phyloP scores from a whole-genome alignment of 2,113 vertebrate species.

The Ageneiosus marmoratus region DNA sequence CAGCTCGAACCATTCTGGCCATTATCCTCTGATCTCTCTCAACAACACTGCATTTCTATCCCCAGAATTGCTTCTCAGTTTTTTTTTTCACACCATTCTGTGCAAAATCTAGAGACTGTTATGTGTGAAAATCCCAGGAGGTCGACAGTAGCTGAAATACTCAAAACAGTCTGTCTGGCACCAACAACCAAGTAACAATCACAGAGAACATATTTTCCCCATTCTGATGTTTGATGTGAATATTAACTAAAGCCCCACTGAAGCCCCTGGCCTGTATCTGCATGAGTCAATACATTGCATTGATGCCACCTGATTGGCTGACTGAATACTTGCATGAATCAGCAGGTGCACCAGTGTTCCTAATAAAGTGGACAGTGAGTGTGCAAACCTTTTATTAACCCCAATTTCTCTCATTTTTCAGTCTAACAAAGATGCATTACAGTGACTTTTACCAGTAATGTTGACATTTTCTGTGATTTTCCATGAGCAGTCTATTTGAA shows the following conservation, averaged over 20 bases:
- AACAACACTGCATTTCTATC: not conserved
- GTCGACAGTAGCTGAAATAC: not conserved
- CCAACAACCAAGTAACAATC: not conserved
- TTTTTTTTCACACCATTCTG: no score
- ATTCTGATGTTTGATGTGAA: not conserved
- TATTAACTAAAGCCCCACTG: not conserved
- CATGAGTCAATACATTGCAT: not conserved
- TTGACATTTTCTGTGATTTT: not conserved
- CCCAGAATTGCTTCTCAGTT: not conserved
- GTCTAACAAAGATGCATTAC: not conserved
- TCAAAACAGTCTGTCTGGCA: not conserved
- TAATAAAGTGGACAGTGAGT: not conserved
- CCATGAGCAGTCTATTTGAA: not conserved
- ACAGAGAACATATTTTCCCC: not conserved
- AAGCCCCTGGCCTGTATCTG: not conserved
- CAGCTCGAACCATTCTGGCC: not conserved
- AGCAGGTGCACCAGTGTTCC: not conserved
- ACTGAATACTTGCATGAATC: not conserved
- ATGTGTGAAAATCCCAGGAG: not conserved
- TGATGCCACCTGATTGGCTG: not conserved
- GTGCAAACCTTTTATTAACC: not conserved
- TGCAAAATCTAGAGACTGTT: no score
- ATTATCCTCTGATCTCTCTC: not conserved
- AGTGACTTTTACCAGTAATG: not conserved
- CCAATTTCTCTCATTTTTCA: not conserved